Base-by-base conservation (phyloP, 2,113 vertebrate genomes). In the Garra rufa region DNA sequence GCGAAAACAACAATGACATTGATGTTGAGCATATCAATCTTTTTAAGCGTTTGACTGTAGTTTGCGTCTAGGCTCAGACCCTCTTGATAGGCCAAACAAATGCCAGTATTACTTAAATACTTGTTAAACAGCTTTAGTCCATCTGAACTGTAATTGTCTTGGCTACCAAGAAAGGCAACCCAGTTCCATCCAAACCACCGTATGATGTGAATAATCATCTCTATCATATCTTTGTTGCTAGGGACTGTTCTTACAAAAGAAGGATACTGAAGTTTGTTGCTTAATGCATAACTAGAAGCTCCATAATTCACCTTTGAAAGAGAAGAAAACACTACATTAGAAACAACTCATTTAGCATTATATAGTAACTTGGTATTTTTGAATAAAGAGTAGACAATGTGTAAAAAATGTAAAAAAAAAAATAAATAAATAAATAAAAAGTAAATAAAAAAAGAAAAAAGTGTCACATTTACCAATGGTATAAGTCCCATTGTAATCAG, bases 221-320 rank as follows among this genome's bases (percentile, higher is more conserved):
- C 87, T n/a, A 95, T 94, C n/a, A 95, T 88, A 7, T 93, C 78
- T 85, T 85, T 81, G 77, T 96, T 95, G 0, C 94, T 93, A 81
- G 94, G 94, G 3, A 96, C 89, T 1, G 95, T 96, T 76, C 94
- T 93, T 8, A 97, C 80, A 83, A 97, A 97, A 0, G 96, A 96
- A 0, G 96, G 95, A 81, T 91, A 96, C 61, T 76, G 6, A 0
- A 4, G 3, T 88, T 95, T 97, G 15, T 44, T 6, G 15, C 94
- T 94, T 73, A 97, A 91, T 0, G 0, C 19, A 19, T 83, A 88
- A 3, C 88, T 89, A 34, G 94, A 85, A 55, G 97, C 94, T 88
- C 92, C 92, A 0, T 96, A 96, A 91, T 92, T 97, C 63, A 97
- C 90, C 96, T 97, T 94, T 13, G 48, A 1, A 86, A 7, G 6